phyloP scores from a whole-genome alignment of 1,140 invertebrate genomes.

The Sycophila sp. region DNA sequence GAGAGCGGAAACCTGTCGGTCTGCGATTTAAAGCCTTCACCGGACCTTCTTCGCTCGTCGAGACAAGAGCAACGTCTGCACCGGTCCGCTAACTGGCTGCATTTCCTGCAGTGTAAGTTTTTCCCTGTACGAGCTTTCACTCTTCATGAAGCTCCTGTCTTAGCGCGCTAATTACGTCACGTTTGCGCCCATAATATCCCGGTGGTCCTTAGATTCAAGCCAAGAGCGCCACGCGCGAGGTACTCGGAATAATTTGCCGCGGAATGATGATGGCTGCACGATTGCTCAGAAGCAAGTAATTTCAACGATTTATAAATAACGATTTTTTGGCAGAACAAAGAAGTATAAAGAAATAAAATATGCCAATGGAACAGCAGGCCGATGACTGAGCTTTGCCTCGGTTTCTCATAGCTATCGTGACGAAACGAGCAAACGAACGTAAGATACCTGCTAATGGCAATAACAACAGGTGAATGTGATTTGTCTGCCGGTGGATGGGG shows the following conservation, averaged over 20 bases:
- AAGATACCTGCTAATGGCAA: constrained; percentile 12
- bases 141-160: too few species aligned
- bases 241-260: constrained; percentile 78
- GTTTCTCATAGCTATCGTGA: neutral
- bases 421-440: constrained; percentile 19
- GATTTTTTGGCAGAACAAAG: too few species aligned
- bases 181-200: too few species aligned
- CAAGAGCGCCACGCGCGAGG: constrained; percentile 13
- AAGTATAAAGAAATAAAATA: constrained; percentile 12
- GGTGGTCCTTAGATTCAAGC: constrained; percentile 71
- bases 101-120: constrained; percentile 67
- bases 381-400: neutral
- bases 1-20: constrained; percentile 46
- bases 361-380: neutral
- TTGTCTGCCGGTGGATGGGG: constrained; percentile 11
- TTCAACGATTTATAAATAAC: too few species aligned
- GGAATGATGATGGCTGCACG: too few species aligned
- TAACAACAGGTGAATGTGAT: constrained; percentile 28
- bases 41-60: constrained; percentile 49
- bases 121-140: too few species aligned
- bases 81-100: constrained; percentile 69
- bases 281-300: too few species aligned
- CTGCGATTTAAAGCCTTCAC: constrained; percentile 38
- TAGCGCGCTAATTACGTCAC: too few species aligned
- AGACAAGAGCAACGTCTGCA: constrained; percentile 71